phyloP scores from a whole-genome alignment of 2,888 invertebrate species.

The Lasioglossum figueresi region DNA sequence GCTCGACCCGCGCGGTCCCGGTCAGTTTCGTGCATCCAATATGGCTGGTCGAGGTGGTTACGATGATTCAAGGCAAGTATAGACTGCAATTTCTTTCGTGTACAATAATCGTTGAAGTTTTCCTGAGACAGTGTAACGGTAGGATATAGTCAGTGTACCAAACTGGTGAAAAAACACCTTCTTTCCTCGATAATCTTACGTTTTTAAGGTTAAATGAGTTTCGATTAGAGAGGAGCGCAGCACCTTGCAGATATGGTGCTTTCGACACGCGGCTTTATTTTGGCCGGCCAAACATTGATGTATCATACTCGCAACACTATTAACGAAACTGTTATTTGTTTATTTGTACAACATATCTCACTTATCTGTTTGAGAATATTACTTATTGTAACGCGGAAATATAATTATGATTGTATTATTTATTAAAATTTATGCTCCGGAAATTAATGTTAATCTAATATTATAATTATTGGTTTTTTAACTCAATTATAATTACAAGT shows the following conservation, averaged over 20 bases:
- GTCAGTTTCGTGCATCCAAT: slow-evolving; percentile 87
- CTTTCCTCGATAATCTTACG: slow-evolving; percentile 41
- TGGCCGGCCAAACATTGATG: slow-evolving; percentile 58
- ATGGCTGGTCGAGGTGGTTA: slow-evolving; percentile 95
- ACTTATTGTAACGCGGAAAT: neutral
- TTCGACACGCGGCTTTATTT: slow-evolving; percentile 78
- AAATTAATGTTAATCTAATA: slow-evolving; percentile 29
- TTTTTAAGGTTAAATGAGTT: slow-evolving; percentile 75
- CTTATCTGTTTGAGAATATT: neutral
- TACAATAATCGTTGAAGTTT: slow-evolving; percentile 27
- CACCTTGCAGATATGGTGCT: slow-evolving; percentile 74
- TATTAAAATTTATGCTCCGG: slow-evolving; percentile 9
- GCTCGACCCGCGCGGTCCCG: slow-evolving; percentile 78
- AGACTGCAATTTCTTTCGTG: slow-evolving; percentile 57
- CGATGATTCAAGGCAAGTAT: slow-evolving; percentile 92
- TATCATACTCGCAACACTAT: slow-evolving; percentile 17
- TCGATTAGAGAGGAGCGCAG: slow-evolving; percentile 70
- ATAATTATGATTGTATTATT: slow-evolving; percentile 19
- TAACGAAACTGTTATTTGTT: neutral
- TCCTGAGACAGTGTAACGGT: slow-evolving; percentile 25
- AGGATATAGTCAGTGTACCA: slow-evolving; percentile 22
- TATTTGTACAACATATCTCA: neutral
- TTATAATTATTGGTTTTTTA: neutral
- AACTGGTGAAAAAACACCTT: neutral
- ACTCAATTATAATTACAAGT: neutral